Evolutionary conservation across 2,113 vertebrate genomes (phyloP), one percentile per base, ranked within the genome.

Genomic region (Haliaeetus leucogaster): DNA sequence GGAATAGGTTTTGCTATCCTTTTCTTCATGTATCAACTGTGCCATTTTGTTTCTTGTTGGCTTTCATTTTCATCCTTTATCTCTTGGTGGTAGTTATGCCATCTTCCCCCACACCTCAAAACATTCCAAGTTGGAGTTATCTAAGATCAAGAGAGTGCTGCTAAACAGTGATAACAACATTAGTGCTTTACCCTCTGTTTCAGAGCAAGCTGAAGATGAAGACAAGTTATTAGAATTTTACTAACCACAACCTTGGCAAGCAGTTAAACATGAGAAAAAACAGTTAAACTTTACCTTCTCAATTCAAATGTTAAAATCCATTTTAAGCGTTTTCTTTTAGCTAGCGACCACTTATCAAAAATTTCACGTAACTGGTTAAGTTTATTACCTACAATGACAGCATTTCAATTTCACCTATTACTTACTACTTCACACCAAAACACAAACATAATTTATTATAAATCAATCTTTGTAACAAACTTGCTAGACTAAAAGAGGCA

Each of bases 111-210:
- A 72, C 13, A 53, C 0, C 2, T 53, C 86, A 92, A 80, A 94
- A 86, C 74, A 53, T 65, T 70, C 68, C 78, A 78, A 29, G 70
- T 3, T 68, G 40, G 40, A 93, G 71, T 13, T 73, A 92, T 82
- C 70, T 10, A 32, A 85, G 82, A 90, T 85, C 40, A 91, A 94
- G 78, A 42, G 38, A 94, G 58, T 7, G 18, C 89, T 94, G 94
- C 84, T 73, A 20, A 77, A 71, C 38, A 82, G n/a, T 4, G 78
- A 94, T 94, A 97, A 88, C 2, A 1, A 67, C 89, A 59, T 21
- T 40, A 52, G 43, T 11, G 77, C 62, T 89, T 58, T 53, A 68
- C 36, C 72, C 30, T 79, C 83, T 56, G 40, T 66, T 89, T 94
- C 83, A 87, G 30, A 48, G 36, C 8, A 53, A 53, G 38, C 0